Conservation (phyloP, 2,888 invertebrate genomes). For the Merodon equestris region DNA sequence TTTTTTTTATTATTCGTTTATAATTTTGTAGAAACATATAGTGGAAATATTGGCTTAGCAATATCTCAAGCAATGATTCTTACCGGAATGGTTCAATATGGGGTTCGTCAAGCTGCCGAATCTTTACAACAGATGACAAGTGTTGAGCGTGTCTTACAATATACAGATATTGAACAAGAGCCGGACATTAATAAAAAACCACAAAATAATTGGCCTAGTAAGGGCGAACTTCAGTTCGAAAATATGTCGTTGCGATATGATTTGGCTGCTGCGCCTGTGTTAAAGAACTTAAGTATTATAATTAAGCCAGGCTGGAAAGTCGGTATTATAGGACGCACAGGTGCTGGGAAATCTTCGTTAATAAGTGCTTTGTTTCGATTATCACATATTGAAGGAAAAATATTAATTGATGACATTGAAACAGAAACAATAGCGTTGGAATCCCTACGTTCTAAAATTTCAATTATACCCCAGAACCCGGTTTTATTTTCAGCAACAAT, state of each 20-base stretch:
- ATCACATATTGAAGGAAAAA: slow-evolving; percentile 84
- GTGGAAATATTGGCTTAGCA: slow-evolving; percentile 86
- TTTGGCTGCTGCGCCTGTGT: slow-evolving; percentile 82
- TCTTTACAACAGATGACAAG: slow-evolving; percentile 86
- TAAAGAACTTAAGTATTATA: slow-evolving; percentile 85
- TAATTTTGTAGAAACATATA: slow-evolving; percentile 78
- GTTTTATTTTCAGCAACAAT: slow-evolving; percentile 82
- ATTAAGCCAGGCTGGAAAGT: slow-evolving; percentile 85
- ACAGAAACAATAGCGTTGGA: slow-evolving; percentile 80
- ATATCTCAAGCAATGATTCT: slow-evolving; percentile 85
- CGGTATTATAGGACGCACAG: slow-evolving; percentile 90
- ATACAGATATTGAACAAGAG: slow-evolving; percentile 85
- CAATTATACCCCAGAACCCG: slow-evolving; percentile 82
- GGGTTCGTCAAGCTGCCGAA: slow-evolving; percentile 85
- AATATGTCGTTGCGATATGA: slow-evolving; percentile 82
- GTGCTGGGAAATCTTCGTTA: slow-evolving; percentile 90
- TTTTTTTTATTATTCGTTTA: background rate
- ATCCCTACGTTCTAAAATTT: slow-evolving; percentile 80
- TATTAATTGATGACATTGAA: slow-evolving; percentile 86
- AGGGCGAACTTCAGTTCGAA: slow-evolving; percentile 81
- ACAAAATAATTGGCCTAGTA: slow-evolving; percentile 84
- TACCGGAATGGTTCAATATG: slow-evolving; percentile 87
- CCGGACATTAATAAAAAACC: slow-evolving; percentile 79
- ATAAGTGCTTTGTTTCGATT: slow-evolving; percentile 89
- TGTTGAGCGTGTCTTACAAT: slow-evolving; percentile 86